Evolutionary conservation across 2,888 invertebrate genomes (phyloP).

Genomic region (Eristalis pertinax): DNA sequence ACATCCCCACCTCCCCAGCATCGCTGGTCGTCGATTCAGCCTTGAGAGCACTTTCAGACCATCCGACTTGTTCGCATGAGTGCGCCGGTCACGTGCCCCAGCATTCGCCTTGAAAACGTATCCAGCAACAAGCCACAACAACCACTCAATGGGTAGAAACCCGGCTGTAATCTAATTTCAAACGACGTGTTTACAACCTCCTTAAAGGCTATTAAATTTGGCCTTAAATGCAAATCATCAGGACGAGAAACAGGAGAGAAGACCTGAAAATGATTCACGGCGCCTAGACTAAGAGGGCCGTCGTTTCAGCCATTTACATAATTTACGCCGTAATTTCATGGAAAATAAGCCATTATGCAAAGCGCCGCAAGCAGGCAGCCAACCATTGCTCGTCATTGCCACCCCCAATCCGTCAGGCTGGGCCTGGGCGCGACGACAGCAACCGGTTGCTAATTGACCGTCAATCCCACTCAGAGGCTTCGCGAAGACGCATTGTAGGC

Average conservation of each 20-base stretch:
- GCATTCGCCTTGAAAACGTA: neutral
- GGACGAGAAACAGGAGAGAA: neutral
- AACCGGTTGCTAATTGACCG: constrained; percentile 46
- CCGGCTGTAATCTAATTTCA: constrained; percentile 39
- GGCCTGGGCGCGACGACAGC: neutral
- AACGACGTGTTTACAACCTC: constrained; percentile 61
- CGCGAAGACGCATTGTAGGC: constrained; percentile 6
- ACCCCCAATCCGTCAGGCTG: constrained; percentile 25
- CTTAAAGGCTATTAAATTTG: constrained; percentile 45
- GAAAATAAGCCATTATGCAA: constrained; percentile 59
- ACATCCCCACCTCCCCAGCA: neutral
- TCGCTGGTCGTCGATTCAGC: neutral
- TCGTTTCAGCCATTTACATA: constrained; percentile 63
- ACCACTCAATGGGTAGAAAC: neutral
- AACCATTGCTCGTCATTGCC: neutral
- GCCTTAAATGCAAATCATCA: constrained; percentile 29
- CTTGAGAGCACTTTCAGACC: neutral
- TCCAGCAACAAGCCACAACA: neutral
- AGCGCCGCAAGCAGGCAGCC: constrained; percentile 6
- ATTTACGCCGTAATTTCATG: constrained; percentile 62
- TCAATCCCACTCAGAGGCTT: constrained; percentile 8
- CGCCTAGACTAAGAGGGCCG: constrained; percentile 54
- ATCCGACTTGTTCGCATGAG: neutral
- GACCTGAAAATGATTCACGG: constrained; percentile 36
- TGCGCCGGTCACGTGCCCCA: neutral